Percentiles rank a stretch among this genome's conserved stretches.
Evolutionary conservation across 2,797 vertebrate genomes (phyloP).

Genomic region (Vireo griseus): DNA sequence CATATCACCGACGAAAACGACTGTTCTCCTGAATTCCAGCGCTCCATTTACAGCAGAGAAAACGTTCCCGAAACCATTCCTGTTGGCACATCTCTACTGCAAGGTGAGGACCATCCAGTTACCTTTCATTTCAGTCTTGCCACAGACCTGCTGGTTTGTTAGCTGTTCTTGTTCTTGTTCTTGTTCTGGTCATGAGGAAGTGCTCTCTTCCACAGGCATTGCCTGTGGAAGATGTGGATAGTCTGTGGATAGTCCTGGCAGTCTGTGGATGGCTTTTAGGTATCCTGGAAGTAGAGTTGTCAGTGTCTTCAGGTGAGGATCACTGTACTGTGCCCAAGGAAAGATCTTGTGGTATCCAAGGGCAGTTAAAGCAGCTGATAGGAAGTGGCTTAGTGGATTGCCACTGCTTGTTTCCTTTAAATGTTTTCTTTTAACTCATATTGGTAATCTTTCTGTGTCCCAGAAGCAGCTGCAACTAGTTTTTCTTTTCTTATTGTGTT

Average conservation of each 20-base stretch:
- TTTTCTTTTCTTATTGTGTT: neutral
- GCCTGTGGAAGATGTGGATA: neutral
- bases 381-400: neutral
- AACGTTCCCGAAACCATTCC: conserved; percentile 81
- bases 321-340: neutral
- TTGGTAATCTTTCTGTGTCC: neutral
- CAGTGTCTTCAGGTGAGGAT: neutral
- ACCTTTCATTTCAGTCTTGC: neutral
- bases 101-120: conserved; percentile 74
- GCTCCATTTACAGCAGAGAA: conserved; percentile 86
- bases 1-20: conserved; percentile 87
- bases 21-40: conserved; percentile 89
- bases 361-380: neutral
- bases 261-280: neutral
- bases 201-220: neutral
- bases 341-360: neutral
- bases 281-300: neutral
- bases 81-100: conserved; percentile 83
- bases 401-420: neutral
- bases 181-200: neutral
- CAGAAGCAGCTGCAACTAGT: neutral
- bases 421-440: neutral
- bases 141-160: neutral
- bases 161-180: neutral
- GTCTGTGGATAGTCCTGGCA: too few relatives aligned